These are phyloP conservation scores for Leucozona laternaria DNA, from an alignment of 2,888 invertebrate species.

Conservation along the genomic window DNA sequence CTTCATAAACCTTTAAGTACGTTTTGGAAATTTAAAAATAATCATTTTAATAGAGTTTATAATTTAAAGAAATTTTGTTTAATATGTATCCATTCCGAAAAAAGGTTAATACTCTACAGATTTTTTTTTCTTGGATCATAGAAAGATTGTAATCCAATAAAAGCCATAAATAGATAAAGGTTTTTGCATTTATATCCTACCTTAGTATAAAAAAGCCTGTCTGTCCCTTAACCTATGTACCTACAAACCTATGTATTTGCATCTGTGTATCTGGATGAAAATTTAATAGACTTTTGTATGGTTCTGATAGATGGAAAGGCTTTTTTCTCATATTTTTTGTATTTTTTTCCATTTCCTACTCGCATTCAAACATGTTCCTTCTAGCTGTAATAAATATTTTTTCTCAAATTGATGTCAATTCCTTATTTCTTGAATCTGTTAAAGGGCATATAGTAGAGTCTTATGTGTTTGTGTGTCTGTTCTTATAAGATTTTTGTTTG, in stretches of 20 bases:
- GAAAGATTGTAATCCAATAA: conserved; percentile 27
- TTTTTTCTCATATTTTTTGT: background rate
- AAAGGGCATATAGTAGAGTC: background rate
- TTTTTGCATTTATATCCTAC: background rate
- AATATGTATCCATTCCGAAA: background rate
- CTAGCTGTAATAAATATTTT: background rate
- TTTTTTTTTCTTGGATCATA: background rate
- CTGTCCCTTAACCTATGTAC: background rate
- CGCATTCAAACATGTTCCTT: background rate
- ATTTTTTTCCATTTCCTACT: background rate
- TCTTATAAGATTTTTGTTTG: background rate
- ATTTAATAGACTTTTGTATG: conserved; percentile 25
- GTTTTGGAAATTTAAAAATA: no score
- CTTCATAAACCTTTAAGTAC: no score
- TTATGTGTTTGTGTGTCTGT: background rate
- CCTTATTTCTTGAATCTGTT: background rate
- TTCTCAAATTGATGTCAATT: conserved; percentile 30
- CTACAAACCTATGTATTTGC: background rate
- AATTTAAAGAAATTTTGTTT: background rate
- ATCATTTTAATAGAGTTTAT: background rate
- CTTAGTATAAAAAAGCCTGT: background rate
- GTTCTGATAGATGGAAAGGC: conserved; percentile 4
- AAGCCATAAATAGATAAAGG: conserved; percentile 23
- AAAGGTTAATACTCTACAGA: conserved; percentile 11
- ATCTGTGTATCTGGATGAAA: background rate